phyloP scores from a whole-genome alignment of 2,113 vertebrate species.

The Nothoprocta perdicaria region DNA sequence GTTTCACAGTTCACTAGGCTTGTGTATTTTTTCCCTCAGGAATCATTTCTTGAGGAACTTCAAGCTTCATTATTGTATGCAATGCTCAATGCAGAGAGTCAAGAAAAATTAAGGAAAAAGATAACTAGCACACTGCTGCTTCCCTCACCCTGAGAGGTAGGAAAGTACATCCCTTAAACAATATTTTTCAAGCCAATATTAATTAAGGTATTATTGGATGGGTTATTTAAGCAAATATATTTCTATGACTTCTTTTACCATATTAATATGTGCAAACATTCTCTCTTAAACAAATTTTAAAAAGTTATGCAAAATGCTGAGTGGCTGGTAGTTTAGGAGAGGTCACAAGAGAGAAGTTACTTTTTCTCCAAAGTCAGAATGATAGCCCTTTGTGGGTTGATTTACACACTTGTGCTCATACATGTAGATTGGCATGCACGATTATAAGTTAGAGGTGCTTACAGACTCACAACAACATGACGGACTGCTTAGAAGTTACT shows the following conservation, averaged over 20 bases:
- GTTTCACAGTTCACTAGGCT: background rate
- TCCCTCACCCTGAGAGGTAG: background rate
- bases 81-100: background rate
- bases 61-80: background rate
- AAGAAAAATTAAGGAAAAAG: background rate
- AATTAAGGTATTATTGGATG: background rate
- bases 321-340: conserved; percentile 13
- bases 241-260: background rate
- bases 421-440: background rate
- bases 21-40: background rate
- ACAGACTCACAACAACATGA: conserved; percentile 34
- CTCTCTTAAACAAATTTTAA: background rate
- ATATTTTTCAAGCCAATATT: background rate
- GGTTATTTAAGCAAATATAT: background rate
- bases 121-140: background rate
- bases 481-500: background rate
- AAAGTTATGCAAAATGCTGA: background rate
- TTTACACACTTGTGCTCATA: conserved; percentile 10
- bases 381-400: background rate
- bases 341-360: conserved; percentile 13
- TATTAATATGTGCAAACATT: background rate
- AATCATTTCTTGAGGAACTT: background rate
- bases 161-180: background rate
- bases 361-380: background rate
- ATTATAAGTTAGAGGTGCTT: conserved; percentile 19